Evolutionary conservation across 2,888 invertebrate species (phyloP), one percentile per base, ranked within the genome.

Genomic region (Brenthis ino): DNA sequence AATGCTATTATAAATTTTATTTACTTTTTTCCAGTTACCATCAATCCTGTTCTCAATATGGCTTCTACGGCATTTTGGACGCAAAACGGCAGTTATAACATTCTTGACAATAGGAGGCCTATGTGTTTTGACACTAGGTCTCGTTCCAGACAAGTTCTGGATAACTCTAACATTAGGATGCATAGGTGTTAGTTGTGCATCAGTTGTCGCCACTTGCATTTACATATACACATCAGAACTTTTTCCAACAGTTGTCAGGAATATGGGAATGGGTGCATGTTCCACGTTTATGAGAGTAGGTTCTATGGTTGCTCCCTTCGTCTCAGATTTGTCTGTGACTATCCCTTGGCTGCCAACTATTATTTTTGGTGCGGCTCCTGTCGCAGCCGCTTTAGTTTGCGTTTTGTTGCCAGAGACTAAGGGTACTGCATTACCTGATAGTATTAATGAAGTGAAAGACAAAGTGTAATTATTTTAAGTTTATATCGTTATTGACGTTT

Each of bases 201-300:
- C 97, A 0, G 94, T 97, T 0, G 95, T 96, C 0, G 98, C 97
- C 75, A 95, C 96, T 0, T 95, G 96, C 1, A 95, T 96, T 12
- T 98, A 98, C 82, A 94, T 98, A 11, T 98, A 96, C 85, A 95
- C 96, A 0, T 96, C 97, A 0, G 98, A 98, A 84, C 82, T 98
- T 6, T 98, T 97, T 81, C 98, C 98, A 0, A 98, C 98, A 0
- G 96, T 97, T 0, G 95, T 98, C 0, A 93, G 98, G 14, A 98
- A 98, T 78, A 95, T 96, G 81, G 97, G 97, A 0, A 94, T 98
- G 81, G 98, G 98, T 0, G 94, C 96, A 0, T 95, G 96, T 64
- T 98, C 98, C 0, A 96, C 96, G 92, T 94, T 95, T 55, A 98
- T 98, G 67, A 94, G 98, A 73, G 83, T 97, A 16, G 98, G 98